Evolutionary conservation across 2,888 invertebrate genomes (phyloP).

Genomic region (Ornithoptera alexandrae): DNA sequence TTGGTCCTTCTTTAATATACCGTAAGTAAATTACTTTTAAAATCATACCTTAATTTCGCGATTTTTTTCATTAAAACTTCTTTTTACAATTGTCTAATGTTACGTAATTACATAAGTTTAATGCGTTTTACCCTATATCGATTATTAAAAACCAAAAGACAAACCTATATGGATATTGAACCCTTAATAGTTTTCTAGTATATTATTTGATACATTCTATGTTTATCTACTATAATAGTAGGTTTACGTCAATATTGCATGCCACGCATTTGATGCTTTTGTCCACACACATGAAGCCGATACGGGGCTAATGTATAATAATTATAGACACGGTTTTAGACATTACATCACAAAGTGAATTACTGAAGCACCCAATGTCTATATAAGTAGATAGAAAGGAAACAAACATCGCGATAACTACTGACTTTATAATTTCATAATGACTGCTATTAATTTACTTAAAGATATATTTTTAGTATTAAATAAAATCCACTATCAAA

Average conservation of each 20-base stretch:
- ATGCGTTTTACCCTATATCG: background rate
- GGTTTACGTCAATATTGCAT: constrained; percentile 15
- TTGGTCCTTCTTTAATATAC: no score
- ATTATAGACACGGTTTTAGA: constrained; percentile 17
- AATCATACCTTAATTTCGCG: no score
- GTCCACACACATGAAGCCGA: constrained; percentile 10
- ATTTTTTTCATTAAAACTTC: no score
- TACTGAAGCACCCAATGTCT: constrained; percentile 3
- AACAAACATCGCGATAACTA: background rate
- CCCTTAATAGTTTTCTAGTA: constrained; percentile 4
- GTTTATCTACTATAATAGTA: constrained; percentile 16
- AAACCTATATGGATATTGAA: background rate
- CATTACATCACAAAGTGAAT: constrained; percentile 10
- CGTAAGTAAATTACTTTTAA: no score
- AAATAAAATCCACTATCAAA: background rate
- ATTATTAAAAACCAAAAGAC: background rate
- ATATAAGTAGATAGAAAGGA: background rate
- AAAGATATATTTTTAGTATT: background rate
- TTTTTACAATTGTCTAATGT: no score
- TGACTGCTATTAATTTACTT: background rate
- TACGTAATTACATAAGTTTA: no score
- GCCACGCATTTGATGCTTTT: constrained; percentile 17
- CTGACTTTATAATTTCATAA: background rate
- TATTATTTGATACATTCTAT: constrained; percentile 7
- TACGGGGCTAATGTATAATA: constrained; percentile 14